These are phyloP conservation scores for Pseudanteris insignis DNA, from an alignment of 2,888 invertebrate genomes.

Conservation along the genomic window DNA sequence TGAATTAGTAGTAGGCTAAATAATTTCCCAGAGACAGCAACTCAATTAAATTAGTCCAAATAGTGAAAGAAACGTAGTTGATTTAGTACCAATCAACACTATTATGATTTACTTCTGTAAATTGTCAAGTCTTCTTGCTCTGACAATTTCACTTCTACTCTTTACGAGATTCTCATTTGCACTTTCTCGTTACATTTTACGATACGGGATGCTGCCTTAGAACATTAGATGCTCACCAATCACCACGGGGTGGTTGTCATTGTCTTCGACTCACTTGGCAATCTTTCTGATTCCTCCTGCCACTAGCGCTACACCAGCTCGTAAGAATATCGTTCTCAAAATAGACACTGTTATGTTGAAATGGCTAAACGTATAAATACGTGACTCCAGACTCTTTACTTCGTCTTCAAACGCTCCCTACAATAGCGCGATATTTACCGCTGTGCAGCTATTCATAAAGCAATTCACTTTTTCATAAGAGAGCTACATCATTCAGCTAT, in stretches of 20 bases:
- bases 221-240: slow-evolving; percentile 40
- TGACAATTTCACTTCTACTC: slow-evolving; percentile 28
- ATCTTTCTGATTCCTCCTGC: slow-evolving; percentile 22
- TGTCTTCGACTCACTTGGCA: slow-evolving; percentile 37
- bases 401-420: slow-evolving; percentile 7
- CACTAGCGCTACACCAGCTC: slow-evolving; percentile 19
- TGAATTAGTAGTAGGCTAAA: no score
- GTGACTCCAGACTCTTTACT: slow-evolving; percentile 9
- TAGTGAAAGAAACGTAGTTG: no score
- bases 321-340: slow-evolving; percentile 30
- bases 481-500: not conserved
- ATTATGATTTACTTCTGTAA: no score
- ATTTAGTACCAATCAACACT: no score
- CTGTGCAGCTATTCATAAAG: slow-evolving; percentile 15
- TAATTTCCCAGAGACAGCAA: no score
- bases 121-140: slow-evolving; percentile 17
- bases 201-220: slow-evolving; percentile 31
- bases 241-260: slow-evolving; percentile 35
- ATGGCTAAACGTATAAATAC: slow-evolving; percentile 29
- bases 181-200: slow-evolving; percentile 43
- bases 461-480: slow-evolving; percentile 18
- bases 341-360: slow-evolving; percentile 24
- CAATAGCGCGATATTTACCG: slow-evolving; percentile 8
- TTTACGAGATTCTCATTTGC: slow-evolving; percentile 39
- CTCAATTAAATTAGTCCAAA: no score